A percentile compares a stretch with the other conserved stretches of the same genome.
phyloP scores from a whole-genome alignment of 1,140 invertebrate genomes.

The Aphelenchoides besseyi region DNA sequence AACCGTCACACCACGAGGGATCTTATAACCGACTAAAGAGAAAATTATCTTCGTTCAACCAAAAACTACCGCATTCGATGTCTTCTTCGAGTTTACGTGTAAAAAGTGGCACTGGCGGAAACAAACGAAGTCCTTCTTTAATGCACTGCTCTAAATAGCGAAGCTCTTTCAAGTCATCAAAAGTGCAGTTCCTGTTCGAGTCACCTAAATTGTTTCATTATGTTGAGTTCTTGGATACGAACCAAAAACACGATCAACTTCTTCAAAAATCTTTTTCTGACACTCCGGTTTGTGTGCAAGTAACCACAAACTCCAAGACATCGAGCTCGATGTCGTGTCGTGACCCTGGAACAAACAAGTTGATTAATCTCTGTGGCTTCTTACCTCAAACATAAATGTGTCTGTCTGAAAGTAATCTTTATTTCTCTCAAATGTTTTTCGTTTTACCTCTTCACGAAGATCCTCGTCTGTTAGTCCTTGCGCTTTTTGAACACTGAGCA shows the following conservation, averaged over 20 bases:
- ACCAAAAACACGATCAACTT: constrained; percentile 32
- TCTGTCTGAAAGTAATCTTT: constrained; percentile 64
- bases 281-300: constrained; percentile 63
- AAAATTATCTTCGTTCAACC: not conserved
- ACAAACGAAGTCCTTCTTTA: constrained; percentile 73
- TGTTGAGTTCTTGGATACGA: not conserved
- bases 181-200: constrained; percentile 62
- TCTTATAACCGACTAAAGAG: constrained; percentile 31
- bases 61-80: constrained; percentile 60
- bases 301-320: constrained; percentile 64
- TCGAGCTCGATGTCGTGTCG: constrained; percentile 74
- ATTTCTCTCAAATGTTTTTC: not conserved
- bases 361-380: constrained; percentile 80
- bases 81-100: constrained; percentile 67
- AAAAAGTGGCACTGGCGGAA: constrained; percentile 74
- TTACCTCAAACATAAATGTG: constrained; percentile 85
- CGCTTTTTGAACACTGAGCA: constrained; percentile 74
- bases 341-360: constrained; percentile 68
- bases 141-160: constrained; percentile 73
- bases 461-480: constrained; percentile 76
- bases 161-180: constrained; percentile 68
- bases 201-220: constrained; percentile 31
- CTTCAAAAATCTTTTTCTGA: constrained; percentile 62
- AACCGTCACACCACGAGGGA: constrained; percentile 60
- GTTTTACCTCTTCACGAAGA: constrained; percentile 75